These are phyloP conservation scores for Phyllotreta striolata DNA, from an alignment of 2,888 invertebrate genomes.

Conservation along the genomic window DNA sequence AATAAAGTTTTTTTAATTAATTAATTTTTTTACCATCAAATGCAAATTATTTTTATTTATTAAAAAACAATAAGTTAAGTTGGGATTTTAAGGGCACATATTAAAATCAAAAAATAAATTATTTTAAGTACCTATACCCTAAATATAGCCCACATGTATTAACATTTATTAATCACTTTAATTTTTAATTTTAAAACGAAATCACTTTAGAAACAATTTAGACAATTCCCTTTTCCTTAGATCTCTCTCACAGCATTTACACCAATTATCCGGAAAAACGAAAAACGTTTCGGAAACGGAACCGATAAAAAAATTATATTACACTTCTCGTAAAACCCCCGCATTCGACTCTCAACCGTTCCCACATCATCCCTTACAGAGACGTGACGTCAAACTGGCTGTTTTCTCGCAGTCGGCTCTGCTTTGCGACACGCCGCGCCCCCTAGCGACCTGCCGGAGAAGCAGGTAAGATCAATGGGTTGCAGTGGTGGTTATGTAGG, in stretches of 20 bases:
- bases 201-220: constrained; percentile 13
- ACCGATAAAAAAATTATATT: constrained; percentile 13
- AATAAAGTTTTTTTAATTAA: too few species aligned
- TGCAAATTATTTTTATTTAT: constrained; percentile 2
- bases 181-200: constrained; percentile 3
- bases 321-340: constrained; percentile 28
- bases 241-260: too few species aligned
- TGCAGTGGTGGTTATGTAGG: constrained; percentile 25
- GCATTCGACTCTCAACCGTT: constrained; percentile 39
- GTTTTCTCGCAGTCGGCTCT: constrained; percentile 28
- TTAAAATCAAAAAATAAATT: constrained; percentile 3
- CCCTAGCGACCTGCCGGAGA: constrained; percentile 28
- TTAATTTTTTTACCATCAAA: too few species aligned
- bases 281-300: not conserved
- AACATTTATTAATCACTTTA: constrained; percentile 13
- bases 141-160: constrained; percentile 11
- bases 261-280: too few species aligned
- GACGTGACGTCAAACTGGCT: constrained; percentile 59
- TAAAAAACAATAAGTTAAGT: not conserved
- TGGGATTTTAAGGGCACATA: constrained; percentile 8
- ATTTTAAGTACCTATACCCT: constrained; percentile 12
- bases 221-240: not conserved
- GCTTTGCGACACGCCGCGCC: constrained; percentile 23
- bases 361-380: constrained; percentile 53
- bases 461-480: constrained; percentile 32